Percentiles rank a stretch among this genome's conserved stretches.
These are phyloP conservation scores for Lota lota DNA, from an alignment of 2,113 vertebrate species.

Conservation along the genomic window DNA sequence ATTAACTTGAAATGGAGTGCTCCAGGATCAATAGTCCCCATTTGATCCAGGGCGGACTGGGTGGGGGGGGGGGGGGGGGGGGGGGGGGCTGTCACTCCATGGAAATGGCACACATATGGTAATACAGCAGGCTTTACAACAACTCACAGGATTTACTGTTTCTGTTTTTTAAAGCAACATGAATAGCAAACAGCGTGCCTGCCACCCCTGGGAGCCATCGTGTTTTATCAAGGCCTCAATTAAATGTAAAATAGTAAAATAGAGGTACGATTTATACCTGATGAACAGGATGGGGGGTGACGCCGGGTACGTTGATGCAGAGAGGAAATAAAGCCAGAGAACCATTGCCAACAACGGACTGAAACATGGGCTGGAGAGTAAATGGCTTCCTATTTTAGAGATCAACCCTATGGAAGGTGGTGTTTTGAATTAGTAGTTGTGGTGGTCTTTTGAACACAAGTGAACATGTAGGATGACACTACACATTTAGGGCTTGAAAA, in stretches of 20 bases:
- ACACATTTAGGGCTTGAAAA: no score
- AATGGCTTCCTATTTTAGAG: slow-evolving; percentile 5
- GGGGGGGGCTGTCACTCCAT: slow-evolving; percentile 70
- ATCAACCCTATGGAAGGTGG: no score
- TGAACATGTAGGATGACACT: no score
- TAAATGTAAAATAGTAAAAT: slow-evolving; percentile 75
- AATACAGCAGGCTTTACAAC: slow-evolving; percentile 77
- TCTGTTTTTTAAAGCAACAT: slow-evolving; percentile 70
- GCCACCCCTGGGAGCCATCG: slow-evolving; percentile 66
- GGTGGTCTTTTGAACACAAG: no score
- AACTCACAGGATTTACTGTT: slow-evolving; percentile 78
- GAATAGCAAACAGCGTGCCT: slow-evolving; percentile 72
- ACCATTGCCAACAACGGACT: slow-evolving; percentile 20
- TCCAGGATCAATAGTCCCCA: slow-evolving; percentile 81
- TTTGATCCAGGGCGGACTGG: slow-evolving; percentile 66
- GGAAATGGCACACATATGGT: slow-evolving; percentile 81
- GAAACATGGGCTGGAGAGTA: slow-evolving; percentile 16
- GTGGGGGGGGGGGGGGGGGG: no score
- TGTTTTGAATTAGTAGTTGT: no score
- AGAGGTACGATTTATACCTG: slow-evolving; percentile 72
- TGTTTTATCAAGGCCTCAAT: slow-evolving; percentile 72
- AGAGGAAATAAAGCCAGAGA: slow-evolving; percentile 28
- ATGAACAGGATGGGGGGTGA: slow-evolving; percentile 57
- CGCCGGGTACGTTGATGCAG: slow-evolving; percentile 53
- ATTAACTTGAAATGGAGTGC: slow-evolving; percentile 84